A percentile compares a stretch with the other conserved stretches of the same genome.
phyloP scores from a whole-genome alignment of 2,888 invertebrate genomes.

The Sclerodermus sp. region DNA sequence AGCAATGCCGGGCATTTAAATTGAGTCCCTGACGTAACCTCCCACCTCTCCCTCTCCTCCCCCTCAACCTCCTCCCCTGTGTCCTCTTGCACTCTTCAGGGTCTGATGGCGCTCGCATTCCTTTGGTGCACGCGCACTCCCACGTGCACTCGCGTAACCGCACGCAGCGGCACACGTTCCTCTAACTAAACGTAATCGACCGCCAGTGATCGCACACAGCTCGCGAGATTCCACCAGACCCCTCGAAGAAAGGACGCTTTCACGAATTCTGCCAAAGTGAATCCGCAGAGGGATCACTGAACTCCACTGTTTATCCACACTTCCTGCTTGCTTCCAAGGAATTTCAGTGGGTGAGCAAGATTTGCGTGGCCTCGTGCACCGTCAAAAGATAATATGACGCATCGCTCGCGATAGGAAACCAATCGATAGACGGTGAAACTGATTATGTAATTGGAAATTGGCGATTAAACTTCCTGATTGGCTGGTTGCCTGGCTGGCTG shows the following conservation, averaged over 20 bases:
- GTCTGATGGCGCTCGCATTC: conserved; percentile 23
- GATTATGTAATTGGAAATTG: no score
- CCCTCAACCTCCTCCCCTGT: neutral
- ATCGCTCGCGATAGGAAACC: no score
- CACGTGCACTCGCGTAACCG: conserved; percentile 27
- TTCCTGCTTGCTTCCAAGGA: no score
- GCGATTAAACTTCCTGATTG: no score
- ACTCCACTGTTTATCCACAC: no score
- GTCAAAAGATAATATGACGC: no score
- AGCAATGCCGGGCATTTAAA: conserved; percentile 49
- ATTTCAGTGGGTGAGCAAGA: no score
- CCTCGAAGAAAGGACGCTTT: conserved; percentile 25
- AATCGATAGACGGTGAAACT: no score
- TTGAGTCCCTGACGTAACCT: conserved; percentile 41
- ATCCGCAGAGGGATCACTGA: conserved; percentile 2
- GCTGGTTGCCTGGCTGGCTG: no score
- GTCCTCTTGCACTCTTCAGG: no score
- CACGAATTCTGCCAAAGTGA: conserved; percentile 28
- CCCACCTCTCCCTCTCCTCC: conserved; percentile 11
- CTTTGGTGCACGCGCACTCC: conserved; percentile 3
- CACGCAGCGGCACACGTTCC: conserved; percentile 28
- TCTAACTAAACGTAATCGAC: neutral
- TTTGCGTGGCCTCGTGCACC: no score
- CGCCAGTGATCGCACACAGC: neutral
- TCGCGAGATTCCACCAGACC: neutral